A percentile compares a stretch with the other conserved stretches of the same genome.
Conservation (phyloP, 1,140 invertebrate species). For the Pseudomyrmex sp. region DNA sequence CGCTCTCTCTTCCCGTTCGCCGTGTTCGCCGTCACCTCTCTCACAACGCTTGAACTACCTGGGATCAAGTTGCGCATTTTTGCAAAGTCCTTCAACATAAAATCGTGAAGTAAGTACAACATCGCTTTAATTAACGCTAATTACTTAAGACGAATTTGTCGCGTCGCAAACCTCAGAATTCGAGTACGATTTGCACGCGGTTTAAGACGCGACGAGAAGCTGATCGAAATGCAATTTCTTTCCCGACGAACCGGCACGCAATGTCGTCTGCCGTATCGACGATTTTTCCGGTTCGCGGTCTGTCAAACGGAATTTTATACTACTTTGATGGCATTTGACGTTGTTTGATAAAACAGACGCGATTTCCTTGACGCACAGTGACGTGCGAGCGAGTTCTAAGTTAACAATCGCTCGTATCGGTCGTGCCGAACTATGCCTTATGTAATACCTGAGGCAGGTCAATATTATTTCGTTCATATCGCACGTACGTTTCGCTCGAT, state of each 20-base stretch:
- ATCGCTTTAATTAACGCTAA: neutral
- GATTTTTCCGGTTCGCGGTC: slow-evolving; percentile 21
- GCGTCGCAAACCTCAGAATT: neutral
- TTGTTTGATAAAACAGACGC: neutral
- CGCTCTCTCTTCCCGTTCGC: neutral
- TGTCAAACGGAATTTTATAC: neutral
- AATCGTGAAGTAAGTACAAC: slow-evolving; percentile 74
- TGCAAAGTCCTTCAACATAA: slow-evolving; percentile 66
- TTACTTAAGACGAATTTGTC: neutral
- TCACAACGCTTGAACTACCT: slow-evolving; percentile 63
- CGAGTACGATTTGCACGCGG: too few species aligned
- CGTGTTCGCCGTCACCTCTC: slow-evolving; percentile 52
- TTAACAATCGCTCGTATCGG: slow-evolving; percentile 40
- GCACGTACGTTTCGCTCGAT: slow-evolving; percentile 7
- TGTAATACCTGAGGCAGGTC: slow-evolving; percentile 77
- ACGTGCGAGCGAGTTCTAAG: neutral
- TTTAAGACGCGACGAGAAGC: neutral
- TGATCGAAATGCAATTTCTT: neutral
- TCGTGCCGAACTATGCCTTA: slow-evolving; percentile 72
- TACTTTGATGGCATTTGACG: neutral
- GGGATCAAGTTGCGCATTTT: slow-evolving; percentile 64
- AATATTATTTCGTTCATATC: slow-evolving; percentile 71
- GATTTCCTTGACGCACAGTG: neutral
- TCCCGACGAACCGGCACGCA: slow-evolving; percentile 62
- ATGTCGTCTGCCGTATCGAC: slow-evolving; percentile 73